Evolutionary conservation across 2,888 invertebrate genomes (phyloP).

Genomic region (Ceramica pisi): DNA sequence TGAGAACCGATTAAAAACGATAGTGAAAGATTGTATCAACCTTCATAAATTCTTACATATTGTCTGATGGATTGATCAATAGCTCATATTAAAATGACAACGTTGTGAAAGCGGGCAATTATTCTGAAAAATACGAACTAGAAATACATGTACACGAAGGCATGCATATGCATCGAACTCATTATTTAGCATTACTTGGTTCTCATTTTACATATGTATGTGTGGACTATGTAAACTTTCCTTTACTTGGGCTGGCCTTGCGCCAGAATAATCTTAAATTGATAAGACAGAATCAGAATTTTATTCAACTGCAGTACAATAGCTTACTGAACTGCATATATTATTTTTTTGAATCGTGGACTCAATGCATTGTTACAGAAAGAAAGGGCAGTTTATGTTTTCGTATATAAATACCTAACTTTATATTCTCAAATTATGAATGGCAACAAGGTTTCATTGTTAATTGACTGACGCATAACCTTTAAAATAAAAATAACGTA

Average conservation of each 20-base stretch:
- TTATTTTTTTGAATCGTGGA: background rate
- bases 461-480: constrained; percentile 25
- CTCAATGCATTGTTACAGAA: constrained; percentile 29
- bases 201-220: constrained; percentile 54
- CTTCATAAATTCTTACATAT: constrained; percentile 25
- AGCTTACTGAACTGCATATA: constrained; percentile 8
- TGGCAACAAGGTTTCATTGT: constrained; percentile 35
- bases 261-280: constrained; percentile 55
- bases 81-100: constrained; percentile 20
- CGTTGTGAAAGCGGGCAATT: constrained; percentile 40
- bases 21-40: constrained; percentile 5
- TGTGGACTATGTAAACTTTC: constrained; percentile 58
- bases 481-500: constrained; percentile 28
- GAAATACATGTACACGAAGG: constrained; percentile 40
- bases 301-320: constrained; percentile 32
- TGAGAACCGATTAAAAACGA: constrained; percentile 11
- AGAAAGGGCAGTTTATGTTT: constrained; percentile 8
- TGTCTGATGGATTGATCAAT: constrained; percentile 35
- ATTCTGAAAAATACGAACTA: constrained; percentile 49
- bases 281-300: constrained; percentile 52
- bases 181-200: constrained; percentile 52
- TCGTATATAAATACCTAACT: constrained; percentile 1
- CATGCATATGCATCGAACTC: constrained; percentile 53
- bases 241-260: constrained; percentile 60
- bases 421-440: constrained; percentile 39